A percentile compares a stretch with the other conserved stretches of the same genome.
phyloP scores from a whole-genome alignment of 1,140 invertebrate species.

The Rhysida immarginata region DNA sequence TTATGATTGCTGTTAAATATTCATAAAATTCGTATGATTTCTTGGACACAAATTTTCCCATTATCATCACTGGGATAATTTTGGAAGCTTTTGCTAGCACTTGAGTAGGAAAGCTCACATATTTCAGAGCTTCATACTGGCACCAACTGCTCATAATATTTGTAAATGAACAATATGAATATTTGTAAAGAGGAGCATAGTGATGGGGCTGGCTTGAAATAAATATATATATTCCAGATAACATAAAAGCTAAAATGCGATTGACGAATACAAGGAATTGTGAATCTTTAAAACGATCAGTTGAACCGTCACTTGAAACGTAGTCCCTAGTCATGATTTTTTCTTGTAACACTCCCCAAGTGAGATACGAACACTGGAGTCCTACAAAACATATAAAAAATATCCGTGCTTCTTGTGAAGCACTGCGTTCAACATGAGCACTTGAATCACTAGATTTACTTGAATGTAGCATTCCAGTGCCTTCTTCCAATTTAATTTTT shows the following conservation, averaged over 20 bases:
- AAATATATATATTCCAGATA: slow-evolving; percentile 46
- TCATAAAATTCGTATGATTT: slow-evolving; percentile 84
- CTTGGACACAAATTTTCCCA: slow-evolving; percentile 83
- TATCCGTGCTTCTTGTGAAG: slow-evolving; percentile 39
- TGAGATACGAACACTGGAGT: slow-evolving; percentile 75
- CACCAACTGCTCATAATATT: slow-evolving; percentile 99
- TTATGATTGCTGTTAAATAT: slow-evolving; percentile 74
- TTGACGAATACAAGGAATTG: slow-evolving; percentile 93
- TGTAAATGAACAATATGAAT: slow-evolving; percentile 89
- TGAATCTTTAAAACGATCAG: slow-evolving; percentile 69
- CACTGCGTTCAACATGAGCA: slow-evolving; percentile 11
- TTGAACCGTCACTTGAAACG: slow-evolving; percentile 38
- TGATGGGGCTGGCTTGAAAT: slow-evolving; percentile 49
- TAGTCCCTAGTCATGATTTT: slow-evolving; percentile 46
- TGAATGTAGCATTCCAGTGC: slow-evolving; percentile 13
- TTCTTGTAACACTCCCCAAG: slow-evolving; percentile 78
- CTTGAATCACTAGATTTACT: slow-evolving; percentile 11
- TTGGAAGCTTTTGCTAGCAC: slow-evolving; percentile 87
- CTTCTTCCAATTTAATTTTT: slow-evolving; percentile 22
- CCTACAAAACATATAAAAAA: slow-evolving; percentile 69
- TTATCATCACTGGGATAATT: slow-evolving; percentile 95
- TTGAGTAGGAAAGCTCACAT: slow-evolving; percentile 94
- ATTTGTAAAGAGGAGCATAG: slow-evolving; percentile 82
- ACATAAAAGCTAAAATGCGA: slow-evolving; percentile 64
- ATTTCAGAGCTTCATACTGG: slow-evolving; percentile 98